These are phyloP conservation scores for Dolomedes plantarius DNA, from an alignment of 2,888 invertebrate genomes.

Conservation along the genomic window DNA sequence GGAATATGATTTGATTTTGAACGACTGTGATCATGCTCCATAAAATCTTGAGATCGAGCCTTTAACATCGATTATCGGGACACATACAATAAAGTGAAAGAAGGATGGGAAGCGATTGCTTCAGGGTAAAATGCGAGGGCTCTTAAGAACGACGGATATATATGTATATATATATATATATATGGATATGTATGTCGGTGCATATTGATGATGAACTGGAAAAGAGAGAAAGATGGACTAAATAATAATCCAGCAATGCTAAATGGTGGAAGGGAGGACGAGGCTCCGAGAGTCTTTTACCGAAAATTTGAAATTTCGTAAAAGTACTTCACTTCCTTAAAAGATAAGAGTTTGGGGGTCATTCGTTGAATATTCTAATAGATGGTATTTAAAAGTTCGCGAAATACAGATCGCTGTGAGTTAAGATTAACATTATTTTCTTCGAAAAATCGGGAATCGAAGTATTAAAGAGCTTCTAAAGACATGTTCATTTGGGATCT, in stretches of 20 bases:
- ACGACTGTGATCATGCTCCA: conserved; percentile 65
- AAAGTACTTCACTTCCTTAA: conserved; percentile 39
- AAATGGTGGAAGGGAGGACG: conserved; percentile 32
- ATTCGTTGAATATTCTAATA: background rate
- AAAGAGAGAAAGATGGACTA: background rate
- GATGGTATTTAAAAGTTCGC: background rate
- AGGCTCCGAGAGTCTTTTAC: conserved; percentile 39
- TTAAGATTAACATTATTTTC: background rate
- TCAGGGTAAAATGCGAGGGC: conserved; percentile 45
- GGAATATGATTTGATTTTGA: conserved; percentile 70
- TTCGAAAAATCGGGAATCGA: background rate
- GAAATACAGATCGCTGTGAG: background rate
- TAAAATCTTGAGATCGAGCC: conserved; percentile 62
- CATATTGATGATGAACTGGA: conserved; percentile 56
- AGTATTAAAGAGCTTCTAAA: background rate
- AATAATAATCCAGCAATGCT: conserved; percentile 60
- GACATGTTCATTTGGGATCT: background rate
- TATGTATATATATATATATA: background rate
- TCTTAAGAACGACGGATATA: conserved; percentile 39
- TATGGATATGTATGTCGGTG: conserved; percentile 20
- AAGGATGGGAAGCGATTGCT: conserved; percentile 35
- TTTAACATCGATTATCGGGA: conserved; percentile 63
- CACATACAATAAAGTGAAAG: conserved; percentile 43
- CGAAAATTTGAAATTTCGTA: conserved; percentile 31
- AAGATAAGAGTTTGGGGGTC: background rate